These are phyloP conservation scores for Pseudomyrmex flavicornis DNA, from an alignment of 1,140 invertebrate species.

Conservation along the genomic window DNA sequence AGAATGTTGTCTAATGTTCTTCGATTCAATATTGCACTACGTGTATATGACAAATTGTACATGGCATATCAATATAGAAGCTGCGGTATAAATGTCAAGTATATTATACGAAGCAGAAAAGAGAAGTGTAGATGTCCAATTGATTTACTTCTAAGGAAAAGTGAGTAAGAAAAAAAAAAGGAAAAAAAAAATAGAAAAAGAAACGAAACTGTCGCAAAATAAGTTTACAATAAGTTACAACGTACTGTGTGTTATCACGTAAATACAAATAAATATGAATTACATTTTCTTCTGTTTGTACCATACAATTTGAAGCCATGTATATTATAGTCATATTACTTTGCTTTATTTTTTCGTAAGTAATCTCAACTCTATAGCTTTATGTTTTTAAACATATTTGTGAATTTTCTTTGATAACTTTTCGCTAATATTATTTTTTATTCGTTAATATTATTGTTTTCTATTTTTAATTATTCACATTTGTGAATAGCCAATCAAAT, in stretches of 20 bases:
- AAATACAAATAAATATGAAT: slow-evolving; percentile 64
- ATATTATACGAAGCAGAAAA: neutral
- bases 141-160: slow-evolving; percentile 12
- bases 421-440: no score
- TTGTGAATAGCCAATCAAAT: no score
- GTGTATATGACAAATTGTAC: slow-evolving; percentile 24
- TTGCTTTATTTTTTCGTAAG: no score
- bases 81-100: slow-evolving; percentile 60
- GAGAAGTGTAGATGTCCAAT: slow-evolving; percentile 30
- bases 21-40: slow-evolving; percentile 37
- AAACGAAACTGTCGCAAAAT: slow-evolving; percentile 35
- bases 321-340: neutral
- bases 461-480: no score
- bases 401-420: no score
- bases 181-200: neutral
- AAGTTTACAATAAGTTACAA: no score
- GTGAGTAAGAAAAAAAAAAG: neutral
- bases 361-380: no score
- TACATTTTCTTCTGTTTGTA: slow-evolving; percentile 61
- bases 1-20: slow-evolving; percentile 6
- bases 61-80: slow-evolving; percentile 62
- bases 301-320: neutral
- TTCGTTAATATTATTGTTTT: no score
- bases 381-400: no score
- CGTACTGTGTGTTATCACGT: slow-evolving; percentile 58